A percentile compares a stretch with the other conserved stretches of the same genome.
Conservation (phyloP, 1,140 invertebrate species). For the Apocrypta bakeri region DNA sequence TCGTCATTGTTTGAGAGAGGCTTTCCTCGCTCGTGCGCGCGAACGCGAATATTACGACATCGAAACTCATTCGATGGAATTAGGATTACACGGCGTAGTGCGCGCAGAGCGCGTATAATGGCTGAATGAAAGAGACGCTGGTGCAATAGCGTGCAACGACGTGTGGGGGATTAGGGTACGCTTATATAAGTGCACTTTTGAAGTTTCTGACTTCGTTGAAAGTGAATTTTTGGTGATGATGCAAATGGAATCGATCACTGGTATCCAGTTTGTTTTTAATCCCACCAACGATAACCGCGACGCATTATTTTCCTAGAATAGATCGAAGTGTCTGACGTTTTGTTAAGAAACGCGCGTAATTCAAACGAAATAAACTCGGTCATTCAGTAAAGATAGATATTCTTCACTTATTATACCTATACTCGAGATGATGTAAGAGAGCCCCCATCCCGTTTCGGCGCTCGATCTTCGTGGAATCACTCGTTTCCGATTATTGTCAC, state of each 20-base stretch:
- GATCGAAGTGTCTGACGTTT: too few species aligned
- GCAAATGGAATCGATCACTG: too few species aligned
- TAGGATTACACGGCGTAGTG: slow-evolving; percentile 4
- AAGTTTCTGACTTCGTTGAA: too few species aligned
- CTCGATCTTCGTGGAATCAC: slow-evolving; percentile 39
- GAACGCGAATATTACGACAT: not conserved
- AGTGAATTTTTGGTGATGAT: too few species aligned
- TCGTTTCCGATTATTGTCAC: slow-evolving; percentile 51
- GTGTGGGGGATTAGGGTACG: not conserved
- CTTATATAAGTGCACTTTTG: too few species aligned
- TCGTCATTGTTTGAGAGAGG: slow-evolving; percentile 24
- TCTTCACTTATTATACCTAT: too few species aligned
- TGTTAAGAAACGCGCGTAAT: too few species aligned
- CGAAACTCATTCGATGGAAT: slow-evolving; percentile 27
- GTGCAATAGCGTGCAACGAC: not conserved
- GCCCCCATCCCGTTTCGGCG: not conserved
- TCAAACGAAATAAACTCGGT: too few species aligned
- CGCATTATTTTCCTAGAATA: too few species aligned
- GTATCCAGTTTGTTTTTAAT: too few species aligned
- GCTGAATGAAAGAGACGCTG: slow-evolving; percentile 6
- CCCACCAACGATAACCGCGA: too few species aligned
- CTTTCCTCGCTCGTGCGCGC: slow-evolving; percentile 3
- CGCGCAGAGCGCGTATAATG: slow-evolving; percentile 1
- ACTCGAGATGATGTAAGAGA: slow-evolving; percentile 40
- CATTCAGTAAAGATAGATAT: too few species aligned